A percentile compares a stretch with the other conserved stretches of the same genome.
phyloP scores from a whole-genome alignment of 2,888 invertebrate genomes.

The Pheosia gnoma region DNA sequence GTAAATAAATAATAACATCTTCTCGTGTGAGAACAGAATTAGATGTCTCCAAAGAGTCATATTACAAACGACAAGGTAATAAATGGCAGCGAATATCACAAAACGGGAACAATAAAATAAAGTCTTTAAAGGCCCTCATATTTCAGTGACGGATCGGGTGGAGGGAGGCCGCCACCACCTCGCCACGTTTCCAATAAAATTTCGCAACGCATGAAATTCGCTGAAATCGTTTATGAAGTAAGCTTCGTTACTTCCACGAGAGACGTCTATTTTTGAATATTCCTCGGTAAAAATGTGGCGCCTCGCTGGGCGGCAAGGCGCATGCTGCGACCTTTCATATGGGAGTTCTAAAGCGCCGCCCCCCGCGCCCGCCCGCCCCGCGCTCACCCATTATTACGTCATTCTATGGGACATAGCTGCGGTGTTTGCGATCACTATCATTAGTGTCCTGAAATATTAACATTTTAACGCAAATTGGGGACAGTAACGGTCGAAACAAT shows the following conservation, averaged over 20 bases:
- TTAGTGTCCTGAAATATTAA: conserved; percentile 2
- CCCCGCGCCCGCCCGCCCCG: conserved; percentile 30
- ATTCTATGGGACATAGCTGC: conserved; percentile 25
- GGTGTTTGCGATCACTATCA: conserved; percentile 25
- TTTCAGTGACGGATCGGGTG: conserved; percentile 25
- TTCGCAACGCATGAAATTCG: conserved; percentile 64
- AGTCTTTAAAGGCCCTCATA: conserved; percentile 45
- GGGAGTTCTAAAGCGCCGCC: conserved; percentile 54
- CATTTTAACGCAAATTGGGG: background rate
- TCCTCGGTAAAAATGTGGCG: conserved; percentile 55
- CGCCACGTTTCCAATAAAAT: conserved; percentile 68
- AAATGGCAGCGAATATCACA: conserved; percentile 34
- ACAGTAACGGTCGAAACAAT: conserved; percentile 6
- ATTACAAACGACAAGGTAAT: conserved; percentile 38
- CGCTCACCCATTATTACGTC: conserved; percentile 51
- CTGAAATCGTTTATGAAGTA: conserved; percentile 71
- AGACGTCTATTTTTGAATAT: conserved; percentile 66
- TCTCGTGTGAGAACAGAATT: background rate
- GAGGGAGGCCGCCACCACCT: conserved; percentile 40
- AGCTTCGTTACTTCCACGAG: conserved; percentile 71
- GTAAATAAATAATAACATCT: background rate
- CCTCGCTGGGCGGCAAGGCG: conserved; percentile 44
- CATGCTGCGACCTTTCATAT: conserved; percentile 41
- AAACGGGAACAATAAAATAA: conserved; percentile 51
- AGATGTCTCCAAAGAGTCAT: conserved; percentile 32